Percentiles rank a stretch among this genome's conserved stretches.
Evolutionary conservation across 2,888 invertebrate genomes (phyloP).

Genomic region (Eupithecia insigniata): DNA sequence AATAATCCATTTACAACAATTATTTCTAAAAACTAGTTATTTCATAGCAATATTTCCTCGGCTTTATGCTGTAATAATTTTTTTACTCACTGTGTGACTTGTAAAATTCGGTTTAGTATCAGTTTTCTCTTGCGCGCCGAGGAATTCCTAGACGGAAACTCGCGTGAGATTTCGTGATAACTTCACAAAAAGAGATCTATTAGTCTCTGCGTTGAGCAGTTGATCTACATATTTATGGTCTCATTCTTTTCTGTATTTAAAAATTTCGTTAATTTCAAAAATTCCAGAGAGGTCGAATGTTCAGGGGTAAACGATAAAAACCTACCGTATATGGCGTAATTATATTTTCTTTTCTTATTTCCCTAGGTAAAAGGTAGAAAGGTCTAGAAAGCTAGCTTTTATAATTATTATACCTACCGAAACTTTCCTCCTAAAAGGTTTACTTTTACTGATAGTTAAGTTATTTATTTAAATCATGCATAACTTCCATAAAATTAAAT

Average conservation of each 20-base stretch:
- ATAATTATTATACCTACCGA: background rate
- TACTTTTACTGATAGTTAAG: background rate
- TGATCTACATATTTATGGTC: background rate
- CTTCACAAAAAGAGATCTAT: constrained; percentile 35
- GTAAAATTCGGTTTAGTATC: constrained; percentile 29
- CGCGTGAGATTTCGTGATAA: constrained; percentile 40
- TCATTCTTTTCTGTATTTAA: background rate
- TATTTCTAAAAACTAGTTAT: background rate
- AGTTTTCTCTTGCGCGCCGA: constrained; percentile 27
- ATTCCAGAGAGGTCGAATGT: background rate
- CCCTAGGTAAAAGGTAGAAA: background rate
- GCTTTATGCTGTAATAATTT: background rate
- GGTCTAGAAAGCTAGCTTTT: background rate
- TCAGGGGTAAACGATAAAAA: no score
- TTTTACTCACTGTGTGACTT: constrained; percentile 19
- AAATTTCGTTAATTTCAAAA: background rate
- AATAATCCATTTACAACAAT: background rate
- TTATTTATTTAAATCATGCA: background rate
- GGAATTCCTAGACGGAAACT: constrained; percentile 34
- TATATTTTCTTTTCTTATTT: background rate
- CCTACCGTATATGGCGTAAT: background rate
- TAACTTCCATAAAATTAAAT: background rate
- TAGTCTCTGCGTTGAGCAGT: background rate
- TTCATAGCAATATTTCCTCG: background rate
- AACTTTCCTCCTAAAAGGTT: background rate